Base-by-base conservation (phyloP, 2,888 invertebrate genomes). In the Homarus gammarus region DNA sequence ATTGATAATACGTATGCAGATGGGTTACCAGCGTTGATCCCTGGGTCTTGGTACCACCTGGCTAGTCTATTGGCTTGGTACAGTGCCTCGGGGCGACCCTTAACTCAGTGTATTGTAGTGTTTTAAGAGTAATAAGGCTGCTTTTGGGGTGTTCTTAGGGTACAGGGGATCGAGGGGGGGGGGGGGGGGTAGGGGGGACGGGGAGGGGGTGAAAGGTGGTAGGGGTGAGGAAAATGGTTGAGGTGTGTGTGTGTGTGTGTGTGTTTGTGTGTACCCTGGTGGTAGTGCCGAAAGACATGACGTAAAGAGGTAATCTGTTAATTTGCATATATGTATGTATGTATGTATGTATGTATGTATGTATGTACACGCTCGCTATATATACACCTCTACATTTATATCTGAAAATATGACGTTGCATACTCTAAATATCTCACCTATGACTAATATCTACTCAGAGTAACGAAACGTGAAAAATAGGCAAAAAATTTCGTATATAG, bases 1-100 rank as follows among this genome's bases (percentile, higher is more conserved):
- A 85, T 75, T 40, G 77, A 77, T 77, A 36, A 85, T 85, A 77
- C 36, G 64, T 77, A 85, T 85, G 84, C 84, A 77, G 51, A 85
- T 85, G 40, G 27, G 12, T 8, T 56, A 56, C 27, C n/a, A 77
- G 33, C 61, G 44, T 49, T 64, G 68, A 77, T 56, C 84, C 77
- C n/a, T 40, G 44, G 61, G 61, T 44, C 44, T 38, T 40, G 84
- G 64, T 70, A 72, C 75, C 77, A 77, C 77, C 77, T 85, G 84
- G 38, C 27, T 38, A 18, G 56, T 36, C 77, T 44, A 61, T 85
- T 77, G 77, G n/a, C 38, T 56, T 31, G 64, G 75, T 38, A 56
- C 64, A 40, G 44, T n/a, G 75, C 33, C n/a, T 31, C 77, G 3
- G 61, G 64, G n/a, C 31, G n/a, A 6, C 77, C 77, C 44, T 70